Base-by-base conservation (phyloP, 2,888 invertebrate genomes). In the Pandemis cinnamomeana region DNA sequence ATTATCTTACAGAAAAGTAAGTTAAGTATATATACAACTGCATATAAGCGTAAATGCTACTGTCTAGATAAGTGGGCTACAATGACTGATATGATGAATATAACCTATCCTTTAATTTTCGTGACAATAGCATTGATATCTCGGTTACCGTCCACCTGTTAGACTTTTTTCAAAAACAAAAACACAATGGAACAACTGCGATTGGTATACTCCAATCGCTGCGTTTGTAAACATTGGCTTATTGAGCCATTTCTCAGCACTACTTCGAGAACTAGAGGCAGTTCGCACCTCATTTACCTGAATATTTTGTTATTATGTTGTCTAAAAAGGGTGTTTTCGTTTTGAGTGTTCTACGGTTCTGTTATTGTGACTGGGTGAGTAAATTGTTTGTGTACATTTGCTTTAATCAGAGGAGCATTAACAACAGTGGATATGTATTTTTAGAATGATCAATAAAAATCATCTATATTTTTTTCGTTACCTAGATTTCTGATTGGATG, bases 401-500 rank as follows among this genome's bases (percentile, higher is more conserved):
- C 44, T 44, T 7, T 44, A 44, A 8, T 8, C 8, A 44, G 7
- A 44, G 44, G 8, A 44, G 42, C 42, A 44, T 8, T 7, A 44
- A 44, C 44, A 8, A 44, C 44, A 44, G 44, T 46, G 11, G 4
- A 46, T 11, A 2, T 11, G 11, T 11, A 46, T 46, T 11, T 11
- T 10, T 11, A 5, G 10, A 11, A 51, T 13, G 51, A n/a, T 51
- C 6, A 6, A n/a, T 51, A n/a, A 51, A 4, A 27, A 58, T 27
- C 11, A 58, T 5, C 51, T 51, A n/a, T 11, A 20, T 48, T 48
- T 66, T 71, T 53, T 36, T 68, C 78, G 75, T 70, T 77, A 20
- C 20, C 20, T 20, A 91, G 91, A 81, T 86, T 11, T 84, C 89
- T 3, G 91, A 91, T 78, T 91, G 91, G 91, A 86, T 91, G 88